Evolutionary conservation across 1,140 invertebrate genomes (phyloP).

Genomic region (Akabosia matsudoensis): DNA sequence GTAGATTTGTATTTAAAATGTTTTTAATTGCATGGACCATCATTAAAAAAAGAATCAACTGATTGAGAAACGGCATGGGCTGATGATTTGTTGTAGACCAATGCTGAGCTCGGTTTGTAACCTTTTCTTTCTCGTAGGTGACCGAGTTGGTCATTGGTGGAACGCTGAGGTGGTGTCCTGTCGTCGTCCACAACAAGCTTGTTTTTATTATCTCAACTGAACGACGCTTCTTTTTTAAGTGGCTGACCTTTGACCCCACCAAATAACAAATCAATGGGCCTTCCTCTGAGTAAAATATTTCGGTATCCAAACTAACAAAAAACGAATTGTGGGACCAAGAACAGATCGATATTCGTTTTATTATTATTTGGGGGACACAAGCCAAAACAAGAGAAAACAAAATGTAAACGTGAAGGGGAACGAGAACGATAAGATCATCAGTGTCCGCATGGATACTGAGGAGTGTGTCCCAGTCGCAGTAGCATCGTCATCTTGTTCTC

Average conservation of each 20-base stretch:
- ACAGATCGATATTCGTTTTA: no score
- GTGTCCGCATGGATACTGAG: background rate
- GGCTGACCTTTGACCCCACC: background rate
- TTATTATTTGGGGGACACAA: no score
- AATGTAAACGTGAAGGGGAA: background rate
- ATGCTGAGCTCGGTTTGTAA: background rate
- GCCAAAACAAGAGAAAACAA: no score
- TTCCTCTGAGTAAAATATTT: slow-evolving; percentile 11
- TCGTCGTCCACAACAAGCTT: no score
- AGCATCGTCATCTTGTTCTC: background rate
- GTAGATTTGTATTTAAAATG: no score
- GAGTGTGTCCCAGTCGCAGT: background rate
- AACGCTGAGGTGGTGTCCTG: background rate
- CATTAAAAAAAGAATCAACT: background rate
- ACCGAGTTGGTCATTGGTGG: background rate
- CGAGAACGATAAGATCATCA: background rate
- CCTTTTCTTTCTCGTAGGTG: background rate
- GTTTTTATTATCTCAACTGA: no score
- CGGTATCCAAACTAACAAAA: slow-evolving; percentile 9
- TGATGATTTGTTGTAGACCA: background rate
- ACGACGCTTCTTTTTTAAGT: no score
- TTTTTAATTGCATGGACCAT: no score
- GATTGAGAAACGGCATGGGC: no score
- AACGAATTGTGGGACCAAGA: background rate
- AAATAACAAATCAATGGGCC: slow-evolving; percentile 8